A percentile compares a stretch with the other conserved stretches of the same genome.
These are phyloP conservation scores for Muraenolepis orangiensis DNA, from an alignment of 2,797 vertebrate species.

Conservation along the genomic window DNA sequence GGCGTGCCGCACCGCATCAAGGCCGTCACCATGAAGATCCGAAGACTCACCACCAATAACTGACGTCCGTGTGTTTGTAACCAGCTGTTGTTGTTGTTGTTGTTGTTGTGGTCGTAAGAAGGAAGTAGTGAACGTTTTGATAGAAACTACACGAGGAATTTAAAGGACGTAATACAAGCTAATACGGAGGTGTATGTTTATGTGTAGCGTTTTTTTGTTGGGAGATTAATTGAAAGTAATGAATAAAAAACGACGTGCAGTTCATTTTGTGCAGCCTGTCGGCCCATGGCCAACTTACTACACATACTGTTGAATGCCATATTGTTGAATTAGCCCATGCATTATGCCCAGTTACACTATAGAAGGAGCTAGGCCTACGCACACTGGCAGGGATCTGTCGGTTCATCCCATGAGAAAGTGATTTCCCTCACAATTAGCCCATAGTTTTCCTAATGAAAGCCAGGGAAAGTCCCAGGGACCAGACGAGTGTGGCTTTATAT, in stretches of 20 bases:
- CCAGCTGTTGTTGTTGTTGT: not conserved
- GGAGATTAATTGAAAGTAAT: not conserved
- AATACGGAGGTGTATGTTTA: not conserved
- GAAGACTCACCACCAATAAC: constrained; percentile 77
- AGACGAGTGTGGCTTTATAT: not conserved
- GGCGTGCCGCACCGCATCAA: constrained; percentile 78
- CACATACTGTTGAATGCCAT: not conserved
- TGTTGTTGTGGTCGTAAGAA: not conserved
- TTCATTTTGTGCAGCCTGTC: not conserved
- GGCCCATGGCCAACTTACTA: not conserved
- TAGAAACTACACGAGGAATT: not conserved
- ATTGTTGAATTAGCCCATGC: no score
- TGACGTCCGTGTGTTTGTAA: constrained; percentile 17
- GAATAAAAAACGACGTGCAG: not conserved
- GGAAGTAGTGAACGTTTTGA: not conserved
- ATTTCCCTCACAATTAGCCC: no score
- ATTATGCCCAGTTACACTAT: no score
- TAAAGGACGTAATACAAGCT: not conserved
- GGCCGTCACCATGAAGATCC: constrained; percentile 90
- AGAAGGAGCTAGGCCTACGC: not conserved
- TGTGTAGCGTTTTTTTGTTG: not conserved
- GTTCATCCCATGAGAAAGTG: not conserved
- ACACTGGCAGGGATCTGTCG: not conserved
- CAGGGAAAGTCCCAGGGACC: not conserved
- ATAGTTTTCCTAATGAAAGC: not conserved